phyloP scores from a whole-genome alignment of 2,797 vertebrate genomes.

The Potorous gilbertii region DNA sequence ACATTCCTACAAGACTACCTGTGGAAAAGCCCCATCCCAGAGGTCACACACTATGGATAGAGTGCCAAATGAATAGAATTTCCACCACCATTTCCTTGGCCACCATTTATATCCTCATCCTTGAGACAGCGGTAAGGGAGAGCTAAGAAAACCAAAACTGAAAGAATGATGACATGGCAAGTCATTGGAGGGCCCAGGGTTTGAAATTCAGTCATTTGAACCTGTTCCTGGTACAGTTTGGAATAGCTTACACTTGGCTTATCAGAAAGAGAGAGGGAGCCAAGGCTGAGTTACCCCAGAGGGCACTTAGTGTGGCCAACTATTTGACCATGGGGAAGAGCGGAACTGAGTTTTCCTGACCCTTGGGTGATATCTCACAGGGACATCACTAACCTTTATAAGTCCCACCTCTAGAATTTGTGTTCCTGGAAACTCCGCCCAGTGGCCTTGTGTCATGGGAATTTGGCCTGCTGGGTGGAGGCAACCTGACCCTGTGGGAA shows the following conservation, averaged over 20 bases:
- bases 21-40: neutral
- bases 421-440: slow-evolving; percentile 6
- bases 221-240: neutral
- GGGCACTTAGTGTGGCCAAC: neutral
- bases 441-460: slow-evolving; percentile 1
- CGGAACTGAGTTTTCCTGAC: neutral
- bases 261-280: slow-evolving; percentile 2
- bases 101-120: neutral
- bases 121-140: slow-evolving; percentile 7
- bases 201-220: slow-evolving; percentile 16
- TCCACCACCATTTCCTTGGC: neutral
- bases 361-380: neutral
- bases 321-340: neutral
- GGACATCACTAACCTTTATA: neutral
- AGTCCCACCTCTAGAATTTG: neutral
- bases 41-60: neutral
- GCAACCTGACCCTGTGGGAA: neutral
- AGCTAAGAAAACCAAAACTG: neutral
- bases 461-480: neutral
- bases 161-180: neutral
- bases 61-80: neutral
- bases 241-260: neutral
- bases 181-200: neutral
- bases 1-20: neutral
- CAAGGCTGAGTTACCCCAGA: neutral